These are phyloP conservation scores for Cephalopachus bancanus DNA, from an alignment of 2,797 vertebrate species.

Conservation along the genomic window DNA sequence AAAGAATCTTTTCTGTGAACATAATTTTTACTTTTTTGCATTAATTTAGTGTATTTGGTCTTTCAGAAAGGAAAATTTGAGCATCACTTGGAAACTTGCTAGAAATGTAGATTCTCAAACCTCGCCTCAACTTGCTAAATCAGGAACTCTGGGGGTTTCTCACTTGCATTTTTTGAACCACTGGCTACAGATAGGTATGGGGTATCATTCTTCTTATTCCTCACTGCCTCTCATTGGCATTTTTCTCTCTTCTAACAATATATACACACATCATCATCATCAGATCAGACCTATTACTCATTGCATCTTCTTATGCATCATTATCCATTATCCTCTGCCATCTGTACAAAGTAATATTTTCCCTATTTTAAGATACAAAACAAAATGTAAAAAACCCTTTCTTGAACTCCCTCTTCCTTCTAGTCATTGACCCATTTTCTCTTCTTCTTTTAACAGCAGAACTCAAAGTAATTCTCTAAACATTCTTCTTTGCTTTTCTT, in stretches of 20 bases:
- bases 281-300: not conserved
- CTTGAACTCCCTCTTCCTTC: not conserved
- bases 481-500: not conserved
- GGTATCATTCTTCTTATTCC: not conserved
- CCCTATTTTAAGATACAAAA: not conserved
- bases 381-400: not conserved
- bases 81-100: not conserved
- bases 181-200: not conserved
- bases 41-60: not conserved
- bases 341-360: not conserved
- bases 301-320: not conserved
- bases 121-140: not conserved
- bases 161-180: not conserved
- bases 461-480: slow-evolving; percentile 41
- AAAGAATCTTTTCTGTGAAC: not conserved
- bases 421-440: not conserved
- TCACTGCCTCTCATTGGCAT: not conserved
- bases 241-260: not conserved
- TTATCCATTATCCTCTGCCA: not conserved
- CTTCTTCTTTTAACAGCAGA: not conserved
- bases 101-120: not conserved
- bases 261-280: not conserved
- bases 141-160: not conserved
- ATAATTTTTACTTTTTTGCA: not conserved
- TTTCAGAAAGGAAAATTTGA: not conserved